phyloP scores from a whole-genome alignment of 2,113 vertebrate species.

The Leucopternis melanops region DNA sequence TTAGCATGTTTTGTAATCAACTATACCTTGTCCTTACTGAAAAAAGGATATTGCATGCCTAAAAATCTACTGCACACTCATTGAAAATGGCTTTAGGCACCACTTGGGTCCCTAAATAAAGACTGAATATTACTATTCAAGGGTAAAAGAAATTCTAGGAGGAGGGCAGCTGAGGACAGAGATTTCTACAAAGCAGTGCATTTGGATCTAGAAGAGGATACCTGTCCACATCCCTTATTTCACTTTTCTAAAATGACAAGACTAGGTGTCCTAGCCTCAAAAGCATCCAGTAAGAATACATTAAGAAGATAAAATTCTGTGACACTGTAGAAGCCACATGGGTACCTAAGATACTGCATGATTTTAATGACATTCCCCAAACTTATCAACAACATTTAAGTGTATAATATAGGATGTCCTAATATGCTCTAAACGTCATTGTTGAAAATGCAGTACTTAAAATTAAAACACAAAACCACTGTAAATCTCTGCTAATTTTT shows the following conservation, averaged over 20 bases:
- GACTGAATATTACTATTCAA: too few relatives aligned
- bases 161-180: neutral
- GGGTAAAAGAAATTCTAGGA: too few relatives aligned
- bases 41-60: neutral
- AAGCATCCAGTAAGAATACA: neutral
- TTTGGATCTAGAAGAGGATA: neutral
- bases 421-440: neutral
- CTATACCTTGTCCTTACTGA: neutral
- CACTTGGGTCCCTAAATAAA: too few relatives aligned
- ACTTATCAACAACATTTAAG: neutral
- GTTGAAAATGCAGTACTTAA: neutral
- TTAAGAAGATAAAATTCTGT: neutral
- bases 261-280: neutral
- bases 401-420: neutral
- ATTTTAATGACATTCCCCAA: neutral
- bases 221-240: neutral
- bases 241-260: neutral
- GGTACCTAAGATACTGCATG: neutral
- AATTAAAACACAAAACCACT: neutral
- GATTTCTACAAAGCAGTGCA: neutral
- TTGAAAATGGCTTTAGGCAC: neutral
- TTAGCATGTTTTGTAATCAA: accelerated
- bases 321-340: neutral
- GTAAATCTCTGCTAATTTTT: neutral
- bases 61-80: neutral